Conservation (phyloP, 2,113 vertebrate genomes). For the Narcine bancroftii region DNA sequence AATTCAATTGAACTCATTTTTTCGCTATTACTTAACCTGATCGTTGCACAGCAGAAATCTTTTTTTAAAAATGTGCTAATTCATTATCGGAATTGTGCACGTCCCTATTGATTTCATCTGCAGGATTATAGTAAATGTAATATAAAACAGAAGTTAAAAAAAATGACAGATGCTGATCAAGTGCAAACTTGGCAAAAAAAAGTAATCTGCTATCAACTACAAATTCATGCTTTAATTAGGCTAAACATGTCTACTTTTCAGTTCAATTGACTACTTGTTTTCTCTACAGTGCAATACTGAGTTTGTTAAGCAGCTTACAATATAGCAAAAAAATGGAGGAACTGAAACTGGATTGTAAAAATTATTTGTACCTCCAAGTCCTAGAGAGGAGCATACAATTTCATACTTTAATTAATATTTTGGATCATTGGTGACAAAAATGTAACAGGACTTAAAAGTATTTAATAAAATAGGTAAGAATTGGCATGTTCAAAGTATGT, state of each 20-base stretch:
- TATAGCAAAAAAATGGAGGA: not conserved
- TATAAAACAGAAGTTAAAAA: not conserved
- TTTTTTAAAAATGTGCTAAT: not conserved
- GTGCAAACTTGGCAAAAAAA: not conserved
- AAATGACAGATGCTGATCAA: not conserved
- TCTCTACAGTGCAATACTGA: not conserved
- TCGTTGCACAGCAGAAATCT: not conserved
- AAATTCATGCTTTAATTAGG: not conserved
- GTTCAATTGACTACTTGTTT: not conserved
- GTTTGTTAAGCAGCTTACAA: not conserved
- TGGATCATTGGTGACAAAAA: not conserved
- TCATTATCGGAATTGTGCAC: not conserved
- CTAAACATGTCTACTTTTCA: not conserved
- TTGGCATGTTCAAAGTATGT: not conserved
- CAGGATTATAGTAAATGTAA: not conserved
- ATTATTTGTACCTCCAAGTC: not conserved
- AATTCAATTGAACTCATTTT: not conserved
- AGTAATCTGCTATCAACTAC: not conserved
- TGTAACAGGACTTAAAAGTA: not conserved
- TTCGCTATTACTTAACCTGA: not conserved
- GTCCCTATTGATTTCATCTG: not conserved
- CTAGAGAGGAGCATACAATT: not conserved
- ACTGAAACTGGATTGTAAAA: too few relatives aligned
- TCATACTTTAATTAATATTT: not conserved
- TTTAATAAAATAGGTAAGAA: not conserved